A percentile compares a stretch with the other conserved stretches of the same genome.
Conservation (phyloP, 2,797 vertebrate genomes). For the Masticophis lateralis region DNA sequence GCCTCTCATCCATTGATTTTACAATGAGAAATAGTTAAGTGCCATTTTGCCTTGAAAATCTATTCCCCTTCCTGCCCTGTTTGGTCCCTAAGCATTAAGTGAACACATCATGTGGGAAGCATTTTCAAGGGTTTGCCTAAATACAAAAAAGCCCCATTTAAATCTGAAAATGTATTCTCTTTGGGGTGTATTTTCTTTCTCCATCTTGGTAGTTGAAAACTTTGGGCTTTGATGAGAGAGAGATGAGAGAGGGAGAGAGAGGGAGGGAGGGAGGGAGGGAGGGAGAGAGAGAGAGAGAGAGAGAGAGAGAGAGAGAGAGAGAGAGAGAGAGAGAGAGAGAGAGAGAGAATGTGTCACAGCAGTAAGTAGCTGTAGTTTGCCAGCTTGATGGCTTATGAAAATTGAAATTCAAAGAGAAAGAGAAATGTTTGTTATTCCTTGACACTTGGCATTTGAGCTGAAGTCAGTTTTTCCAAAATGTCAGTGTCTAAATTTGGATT, state of each 20-base stretch:
- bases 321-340: neutral
- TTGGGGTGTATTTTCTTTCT: neutral
- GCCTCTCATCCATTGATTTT: constrained; percentile 31
- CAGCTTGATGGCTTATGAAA: neutral
- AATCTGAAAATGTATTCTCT: neutral
- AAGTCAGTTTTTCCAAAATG: neutral
- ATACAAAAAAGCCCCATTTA: neutral
- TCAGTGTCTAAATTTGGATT: neutral
- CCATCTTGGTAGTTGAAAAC: neutral
- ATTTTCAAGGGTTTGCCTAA: neutral
- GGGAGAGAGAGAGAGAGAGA: too few species aligned
- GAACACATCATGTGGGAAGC: neutral
- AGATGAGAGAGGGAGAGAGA: too few species aligned
- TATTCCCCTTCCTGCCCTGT: neutral
- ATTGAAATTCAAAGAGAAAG: neutral
- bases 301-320: too few species aligned
- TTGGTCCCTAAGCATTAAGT: constrained; percentile 18
- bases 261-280: too few species aligned
- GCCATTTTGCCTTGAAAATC: constrained; percentile 30
- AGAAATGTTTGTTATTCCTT: neutral
- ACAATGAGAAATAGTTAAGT: constrained; percentile 33
- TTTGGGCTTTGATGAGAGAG: neutral
- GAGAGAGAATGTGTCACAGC: neutral
- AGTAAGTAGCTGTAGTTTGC: neutral
- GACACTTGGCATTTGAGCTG: neutral